phyloP scores from a whole-genome alignment of 2,797 vertebrate species.

The Caiman crocodilus region DNA sequence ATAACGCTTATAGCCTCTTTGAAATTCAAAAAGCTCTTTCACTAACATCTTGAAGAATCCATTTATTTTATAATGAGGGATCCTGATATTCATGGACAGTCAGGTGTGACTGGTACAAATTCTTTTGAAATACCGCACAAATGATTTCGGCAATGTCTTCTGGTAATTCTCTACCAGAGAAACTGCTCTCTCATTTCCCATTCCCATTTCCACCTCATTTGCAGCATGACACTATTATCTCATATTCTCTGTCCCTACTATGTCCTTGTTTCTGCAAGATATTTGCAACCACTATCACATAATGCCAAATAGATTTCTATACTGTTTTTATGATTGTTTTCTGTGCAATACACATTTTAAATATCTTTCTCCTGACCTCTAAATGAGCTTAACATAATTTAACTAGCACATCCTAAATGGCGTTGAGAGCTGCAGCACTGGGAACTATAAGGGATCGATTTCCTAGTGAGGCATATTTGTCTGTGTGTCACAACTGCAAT shows the following conservation, averaged over 20 bases:
- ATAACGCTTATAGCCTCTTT: not conserved
- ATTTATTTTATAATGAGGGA: constrained; percentile 42
- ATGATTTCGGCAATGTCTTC: constrained; percentile 7
- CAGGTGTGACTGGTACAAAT: not conserved
- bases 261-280: not conserved
- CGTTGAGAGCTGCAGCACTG: not conserved
- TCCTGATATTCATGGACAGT: not conserved
- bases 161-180: not conserved
- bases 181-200: not conserved
- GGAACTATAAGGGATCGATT: not conserved
- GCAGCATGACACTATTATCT: constrained; percentile 15
- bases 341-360: not conserved
- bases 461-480: not conserved
- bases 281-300: not conserved
- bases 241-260: not conserved
- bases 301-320: not conserved
- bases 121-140: constrained; percentile 7
- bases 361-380: not conserved
- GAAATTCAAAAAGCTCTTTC: constrained; percentile 37
- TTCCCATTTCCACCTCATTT: no score
- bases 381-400: not conserved
- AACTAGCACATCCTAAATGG: not conserved
- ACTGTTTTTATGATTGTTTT: constrained; percentile 23
- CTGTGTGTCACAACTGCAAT: not conserved
- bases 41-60: not conserved